Percentiles rank a stretch among this genome's conserved stretches.
Evolutionary conservation across 2,797 vertebrate species (phyloP).

Genomic region (Thripadectes ignobilis): DNA sequence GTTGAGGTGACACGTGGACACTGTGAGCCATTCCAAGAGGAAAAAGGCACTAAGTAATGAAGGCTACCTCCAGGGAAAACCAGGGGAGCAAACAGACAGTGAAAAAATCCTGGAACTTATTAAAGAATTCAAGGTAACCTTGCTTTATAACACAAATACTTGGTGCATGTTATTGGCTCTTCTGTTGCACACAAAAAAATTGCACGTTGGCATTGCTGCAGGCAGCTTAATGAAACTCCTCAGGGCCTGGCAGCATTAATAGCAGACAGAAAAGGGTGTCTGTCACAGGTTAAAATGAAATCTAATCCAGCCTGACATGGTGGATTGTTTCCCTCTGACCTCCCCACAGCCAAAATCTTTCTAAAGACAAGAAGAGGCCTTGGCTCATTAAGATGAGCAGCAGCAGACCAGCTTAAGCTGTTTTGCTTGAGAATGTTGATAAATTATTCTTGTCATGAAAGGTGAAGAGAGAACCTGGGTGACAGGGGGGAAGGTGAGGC

Average conservation of each 20-base stretch:
- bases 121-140: not conserved
- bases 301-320: constrained; percentile 1
- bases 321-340: constrained; percentile 15
- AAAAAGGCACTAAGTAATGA: not conserved
- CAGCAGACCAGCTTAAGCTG: constrained; percentile 3
- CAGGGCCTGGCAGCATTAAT: not conserved
- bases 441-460: not conserved
- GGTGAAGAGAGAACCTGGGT: not conserved
- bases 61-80: not conserved
- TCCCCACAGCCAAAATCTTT: not conserved
- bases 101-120: not conserved
- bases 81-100: not conserved
- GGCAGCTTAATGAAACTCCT: not conserved
- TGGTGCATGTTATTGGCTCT: not conserved
- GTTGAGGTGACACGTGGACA: fast-evolving
- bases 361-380: not conserved
- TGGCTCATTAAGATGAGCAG: not conserved
- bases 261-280: not conserved
- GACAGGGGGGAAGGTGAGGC: not conserved
- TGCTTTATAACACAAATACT: not conserved
- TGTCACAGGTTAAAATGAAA: not conserved
- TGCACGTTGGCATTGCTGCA: not conserved
- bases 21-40: too few relatives aligned
- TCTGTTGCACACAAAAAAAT: not conserved
- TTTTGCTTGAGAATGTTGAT: constrained; percentile 29